These are phyloP conservation scores for Tiaroga cobitis DNA, from an alignment of 2,797 vertebrate genomes.

Conservation along the genomic window DNA sequence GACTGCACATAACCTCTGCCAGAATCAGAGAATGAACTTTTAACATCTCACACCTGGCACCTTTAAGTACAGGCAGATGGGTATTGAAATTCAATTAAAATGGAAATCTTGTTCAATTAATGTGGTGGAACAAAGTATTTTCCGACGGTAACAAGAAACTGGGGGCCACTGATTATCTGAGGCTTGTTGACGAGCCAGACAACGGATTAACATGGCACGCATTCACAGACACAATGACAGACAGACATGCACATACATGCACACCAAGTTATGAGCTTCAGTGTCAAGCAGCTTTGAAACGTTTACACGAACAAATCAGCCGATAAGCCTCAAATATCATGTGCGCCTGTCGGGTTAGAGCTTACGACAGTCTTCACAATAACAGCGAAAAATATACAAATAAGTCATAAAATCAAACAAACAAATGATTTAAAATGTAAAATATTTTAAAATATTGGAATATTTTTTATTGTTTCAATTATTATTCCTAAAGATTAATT, in stretches of 20 bases:
- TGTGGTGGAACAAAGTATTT: conserved; percentile 46
- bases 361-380: not conserved
- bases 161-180: conserved; percentile 24
- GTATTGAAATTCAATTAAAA: conserved; percentile 77
- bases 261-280: not conserved
- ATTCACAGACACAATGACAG: conserved; percentile 39
- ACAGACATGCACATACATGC: not conserved
- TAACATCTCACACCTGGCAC: conserved; percentile 50
- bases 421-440: not conserved
- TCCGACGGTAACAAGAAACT: conserved; percentile 40
- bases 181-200: conserved; percentile 30
- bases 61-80: conserved; percentile 46
- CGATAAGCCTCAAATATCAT: conserved; percentile 9
- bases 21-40: conserved; percentile 64
- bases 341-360: not conserved
- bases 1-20: conserved; percentile 73
- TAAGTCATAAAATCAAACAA: not conserved
- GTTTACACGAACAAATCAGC: conserved; percentile 6
- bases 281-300: not conserved
- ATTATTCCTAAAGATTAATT: not conserved
- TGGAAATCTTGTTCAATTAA: conserved; percentile 69
- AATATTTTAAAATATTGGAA: not conserved
- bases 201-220: conserved; percentile 32
- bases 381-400: not conserved
- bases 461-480: not conserved